Percentiles rank a stretch among this genome's conserved stretches.
These are phyloP conservation scores for Masticophis lateralis DNA, from an alignment of 2,797 vertebrate species.

Conservation along the genomic window DNA sequence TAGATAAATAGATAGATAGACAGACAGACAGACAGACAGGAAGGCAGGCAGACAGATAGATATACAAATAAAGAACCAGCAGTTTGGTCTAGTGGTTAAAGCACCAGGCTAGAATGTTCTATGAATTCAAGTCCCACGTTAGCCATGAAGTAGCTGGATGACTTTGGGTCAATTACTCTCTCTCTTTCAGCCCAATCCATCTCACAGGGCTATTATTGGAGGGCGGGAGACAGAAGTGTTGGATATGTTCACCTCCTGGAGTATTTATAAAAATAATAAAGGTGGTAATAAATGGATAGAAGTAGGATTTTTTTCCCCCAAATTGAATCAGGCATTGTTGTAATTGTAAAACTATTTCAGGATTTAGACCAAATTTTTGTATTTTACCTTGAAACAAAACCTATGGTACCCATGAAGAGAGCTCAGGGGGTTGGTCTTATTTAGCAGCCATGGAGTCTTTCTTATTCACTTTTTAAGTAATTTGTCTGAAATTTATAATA, in stretches of 20 bases:
- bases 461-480: neutral
- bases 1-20: too few species aligned
- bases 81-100: neutral
- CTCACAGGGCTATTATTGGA: neutral
- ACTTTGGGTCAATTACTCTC: neutral
- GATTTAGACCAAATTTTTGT: neutral
- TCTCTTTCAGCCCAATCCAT: neutral
- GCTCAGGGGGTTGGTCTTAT: neutral
- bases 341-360: neutral
- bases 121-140: neutral
- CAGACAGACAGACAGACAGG: rapidly evolving
- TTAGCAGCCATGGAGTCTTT: neutral
- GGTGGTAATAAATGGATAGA: neutral
- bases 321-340: neutral
- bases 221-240: neutral
- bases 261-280: neutral
- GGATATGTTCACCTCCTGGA: neutral
- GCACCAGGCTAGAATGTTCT: neutral
- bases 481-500: neutral
- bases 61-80: neutral
- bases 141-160: neutral
- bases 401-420: neutral
- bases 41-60: too few species aligned
- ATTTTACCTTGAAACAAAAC: neutral
- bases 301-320: neutral